Percentiles rank a stretch among this genome's conserved stretches.
Evolutionary conservation across 2,888 invertebrate species (phyloP).

Genomic region (Molanna angustata): DNA sequence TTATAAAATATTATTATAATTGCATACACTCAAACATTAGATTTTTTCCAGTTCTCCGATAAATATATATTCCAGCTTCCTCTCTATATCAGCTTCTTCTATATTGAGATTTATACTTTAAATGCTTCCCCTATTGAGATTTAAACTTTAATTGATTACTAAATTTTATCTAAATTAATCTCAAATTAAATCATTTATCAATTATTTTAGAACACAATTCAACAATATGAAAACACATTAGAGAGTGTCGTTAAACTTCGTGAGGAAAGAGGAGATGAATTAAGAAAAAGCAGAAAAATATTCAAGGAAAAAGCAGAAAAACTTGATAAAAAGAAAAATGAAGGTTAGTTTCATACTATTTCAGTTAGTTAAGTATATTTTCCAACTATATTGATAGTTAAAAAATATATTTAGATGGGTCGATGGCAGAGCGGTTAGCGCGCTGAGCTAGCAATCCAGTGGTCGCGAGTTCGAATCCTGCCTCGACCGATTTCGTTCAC

Average conservation of each 20-base stretch:
- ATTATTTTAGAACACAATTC: conserved; percentile 20
- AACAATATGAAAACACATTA: conserved; percentile 22
- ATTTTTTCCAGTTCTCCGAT: too few relatives aligned
- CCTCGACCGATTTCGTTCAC: neutral
- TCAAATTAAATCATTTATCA: neutral
- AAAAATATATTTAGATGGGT: too few relatives aligned
- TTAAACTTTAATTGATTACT: too few relatives aligned
- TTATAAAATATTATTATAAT: too few relatives aligned
- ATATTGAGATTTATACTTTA: neutral
- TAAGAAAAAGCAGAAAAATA: conserved; percentile 13
- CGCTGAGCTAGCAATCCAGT: too few relatives aligned
- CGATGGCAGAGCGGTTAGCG: too few relatives aligned
- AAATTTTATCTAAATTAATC: too few relatives aligned
- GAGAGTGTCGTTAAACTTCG: conserved; percentile 14
- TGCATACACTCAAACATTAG: too few relatives aligned
- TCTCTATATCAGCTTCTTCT: neutral
- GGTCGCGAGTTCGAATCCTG: neutral
- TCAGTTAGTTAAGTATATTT: too few relatives aligned
- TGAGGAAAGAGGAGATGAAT: conserved; percentile 12
- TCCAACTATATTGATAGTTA: too few relatives aligned
- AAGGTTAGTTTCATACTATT: conserved; percentile 27
- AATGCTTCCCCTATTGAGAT: too few relatives aligned
- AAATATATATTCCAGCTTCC: neutral
- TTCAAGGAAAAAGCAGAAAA: conserved; percentile 32
- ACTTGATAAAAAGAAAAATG: conserved; percentile 34